These are phyloP conservation scores for Ptychoptera albimana DNA, from an alignment of 2,888 invertebrate genomes.

Conservation along the genomic window DNA sequence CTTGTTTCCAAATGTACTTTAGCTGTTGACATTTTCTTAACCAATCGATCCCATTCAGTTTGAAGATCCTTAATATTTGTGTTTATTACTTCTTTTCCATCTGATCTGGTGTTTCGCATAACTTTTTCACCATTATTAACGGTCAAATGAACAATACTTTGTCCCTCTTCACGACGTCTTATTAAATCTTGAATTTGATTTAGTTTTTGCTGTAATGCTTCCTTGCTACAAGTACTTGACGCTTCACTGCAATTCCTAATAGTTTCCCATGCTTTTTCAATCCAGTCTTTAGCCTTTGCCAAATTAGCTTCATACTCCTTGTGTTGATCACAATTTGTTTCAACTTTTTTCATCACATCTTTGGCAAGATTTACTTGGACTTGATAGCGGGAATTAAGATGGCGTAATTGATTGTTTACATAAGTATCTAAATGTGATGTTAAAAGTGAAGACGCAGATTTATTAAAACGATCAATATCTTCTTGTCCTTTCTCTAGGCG, in stretches of 20 bases:
- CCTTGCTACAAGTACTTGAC: constrained; percentile 61
- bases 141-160: constrained; percentile 70
- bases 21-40: constrained; percentile 80
- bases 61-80: constrained; percentile 77
- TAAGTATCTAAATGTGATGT: constrained; percentile 76
- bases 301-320: constrained; percentile 62
- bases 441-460: constrained; percentile 56
- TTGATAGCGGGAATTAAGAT: constrained; percentile 76
- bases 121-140: constrained; percentile 85
- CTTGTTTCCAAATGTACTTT: constrained; percentile 84
- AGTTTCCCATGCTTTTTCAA: constrained; percentile 68
- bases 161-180: constrained; percentile 70
- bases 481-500: constrained; percentile 60
- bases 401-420: constrained; percentile 72
- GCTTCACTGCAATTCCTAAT: constrained; percentile 68
- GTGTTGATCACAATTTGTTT: constrained; percentile 76
- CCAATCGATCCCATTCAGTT: constrained; percentile 80
- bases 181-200: constrained; percentile 66
- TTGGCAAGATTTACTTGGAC: constrained; percentile 75
- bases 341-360: constrained; percentile 80
- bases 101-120: constrained; percentile 69
- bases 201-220: constrained; percentile 64
- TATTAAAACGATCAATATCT: constrained; percentile 71
- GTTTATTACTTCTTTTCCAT: constrained; percentile 76
- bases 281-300: constrained; percentile 66